Conservation (phyloP, 64 coral and sea anemone species). For the Astreopora myriophthalma region DNA sequence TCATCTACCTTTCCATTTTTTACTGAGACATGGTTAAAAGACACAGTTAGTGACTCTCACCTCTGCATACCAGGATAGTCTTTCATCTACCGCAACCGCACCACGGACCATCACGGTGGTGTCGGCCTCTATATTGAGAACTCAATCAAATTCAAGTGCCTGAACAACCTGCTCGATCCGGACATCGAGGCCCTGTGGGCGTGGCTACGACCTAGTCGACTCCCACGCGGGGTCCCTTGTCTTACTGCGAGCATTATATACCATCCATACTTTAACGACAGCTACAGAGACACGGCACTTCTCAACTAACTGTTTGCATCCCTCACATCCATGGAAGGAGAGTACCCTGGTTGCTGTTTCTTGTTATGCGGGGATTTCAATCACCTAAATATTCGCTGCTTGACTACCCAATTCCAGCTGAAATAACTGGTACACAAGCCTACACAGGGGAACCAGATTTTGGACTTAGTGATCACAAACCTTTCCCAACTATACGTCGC, state of each 20-base stretch:
- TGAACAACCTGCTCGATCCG: slow-evolving; percentile 23
- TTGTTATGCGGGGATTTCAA: slow-evolving; percentile 51
- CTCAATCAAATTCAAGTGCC: background rate
- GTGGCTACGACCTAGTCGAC: too few relatives aligned
- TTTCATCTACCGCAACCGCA: too few relatives aligned
- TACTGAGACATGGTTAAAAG: too few relatives aligned
- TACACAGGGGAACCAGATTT: background rate
- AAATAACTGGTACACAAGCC: slow-evolving; percentile 47
- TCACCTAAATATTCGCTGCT: slow-evolving; percentile 12
- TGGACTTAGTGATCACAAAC: slow-evolving; percentile 6
- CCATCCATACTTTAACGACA: slow-evolving; percentile 17
- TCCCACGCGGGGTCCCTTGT: background rate
- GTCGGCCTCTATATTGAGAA: too few relatives aligned
- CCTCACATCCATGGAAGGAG: too few relatives aligned
- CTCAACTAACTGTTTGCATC: slow-evolving; percentile 12
- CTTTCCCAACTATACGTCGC: too few relatives aligned
- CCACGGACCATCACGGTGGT: too few relatives aligned
- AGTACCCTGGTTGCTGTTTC: background rate
- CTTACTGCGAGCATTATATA: slow-evolving; percentile 31
- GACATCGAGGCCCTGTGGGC: too few relatives aligned
- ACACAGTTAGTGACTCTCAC: too few relatives aligned
- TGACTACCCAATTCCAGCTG: slow-evolving; percentile 14
- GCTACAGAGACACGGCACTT: slow-evolving; percentile 7
- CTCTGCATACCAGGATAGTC: too few relatives aligned
- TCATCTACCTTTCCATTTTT: too few relatives aligned